phyloP scores from a whole-genome alignment of 2,797 vertebrate genomes.

The Sebastes minor region DNA sequence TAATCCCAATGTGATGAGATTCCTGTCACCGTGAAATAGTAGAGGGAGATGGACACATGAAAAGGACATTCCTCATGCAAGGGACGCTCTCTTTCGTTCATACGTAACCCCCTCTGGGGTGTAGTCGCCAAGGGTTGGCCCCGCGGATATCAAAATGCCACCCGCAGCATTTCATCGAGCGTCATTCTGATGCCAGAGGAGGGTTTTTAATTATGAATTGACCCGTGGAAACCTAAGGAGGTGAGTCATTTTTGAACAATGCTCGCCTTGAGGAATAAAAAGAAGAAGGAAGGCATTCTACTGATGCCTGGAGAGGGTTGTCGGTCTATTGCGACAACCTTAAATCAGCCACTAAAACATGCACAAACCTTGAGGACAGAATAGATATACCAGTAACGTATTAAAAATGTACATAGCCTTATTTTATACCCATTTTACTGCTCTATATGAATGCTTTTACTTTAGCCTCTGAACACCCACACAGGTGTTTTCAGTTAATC shows the following conservation, averaged over 20 bases:
- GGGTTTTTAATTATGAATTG: slow-evolving; percentile 72
- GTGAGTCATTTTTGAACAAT: slow-evolving; percentile 17
- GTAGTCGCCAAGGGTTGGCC: slow-evolving; percentile 54
- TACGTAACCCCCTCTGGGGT: slow-evolving; percentile 24
- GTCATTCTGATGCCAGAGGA: slow-evolving; percentile 45
- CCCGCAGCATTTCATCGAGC: slow-evolving; percentile 24
- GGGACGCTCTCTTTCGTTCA: slow-evolving; percentile 9
- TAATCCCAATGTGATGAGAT: slow-evolving; percentile 43
- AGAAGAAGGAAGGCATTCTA: not conserved
- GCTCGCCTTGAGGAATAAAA: slow-evolving; percentile 43
- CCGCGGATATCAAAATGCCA: slow-evolving; percentile 66
- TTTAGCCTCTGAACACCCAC: too few species aligned
- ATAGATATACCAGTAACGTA: not conserved
- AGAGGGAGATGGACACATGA: not conserved
- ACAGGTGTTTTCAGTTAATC: too few species aligned
- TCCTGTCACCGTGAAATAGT: slow-evolving; percentile 18
- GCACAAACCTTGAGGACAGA: not conserved
- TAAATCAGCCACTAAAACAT: slow-evolving; percentile 10
- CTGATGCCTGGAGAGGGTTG: not conserved
- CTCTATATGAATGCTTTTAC: too few species aligned
- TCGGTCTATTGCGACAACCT: not conserved
- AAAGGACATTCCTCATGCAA: slow-evolving; percentile 43
- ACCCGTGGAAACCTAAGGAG: slow-evolving; percentile 43
- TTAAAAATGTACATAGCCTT: not conserved
- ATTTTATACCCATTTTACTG: not conserved